Conservation (phyloP, 2,797 vertebrate genomes). For the Cossypha niveicapilla region DNA sequence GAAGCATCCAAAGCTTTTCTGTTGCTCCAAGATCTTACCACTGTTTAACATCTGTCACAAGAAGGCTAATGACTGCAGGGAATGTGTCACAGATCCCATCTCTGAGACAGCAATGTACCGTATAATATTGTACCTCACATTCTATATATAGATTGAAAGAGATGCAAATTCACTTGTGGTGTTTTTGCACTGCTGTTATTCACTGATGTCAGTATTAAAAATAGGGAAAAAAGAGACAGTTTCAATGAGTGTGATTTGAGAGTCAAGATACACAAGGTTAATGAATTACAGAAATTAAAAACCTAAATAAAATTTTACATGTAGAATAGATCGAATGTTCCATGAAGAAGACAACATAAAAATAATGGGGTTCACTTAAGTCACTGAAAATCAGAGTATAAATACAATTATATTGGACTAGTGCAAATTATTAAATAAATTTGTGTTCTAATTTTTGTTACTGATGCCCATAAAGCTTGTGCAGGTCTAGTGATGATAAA, state of each 20-base stretch:
- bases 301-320: neutral
- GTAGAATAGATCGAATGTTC: neutral
- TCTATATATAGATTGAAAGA: neutral
- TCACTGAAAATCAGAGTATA: neutral
- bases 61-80: neutral
- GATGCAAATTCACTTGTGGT: neutral
- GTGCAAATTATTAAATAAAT: neutral
- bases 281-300: neutral
- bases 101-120: neutral
- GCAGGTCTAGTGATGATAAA: neutral
- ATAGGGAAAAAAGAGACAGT: neutral
- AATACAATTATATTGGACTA: neutral
- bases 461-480: neutral
- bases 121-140: accelerated
- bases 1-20: neutral
- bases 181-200: neutral
- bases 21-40: neutral
- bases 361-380: neutral
- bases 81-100: neutral
- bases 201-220: neutral
- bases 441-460: neutral
- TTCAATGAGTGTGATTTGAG: neutral
- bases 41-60: slow-evolving; percentile 8
- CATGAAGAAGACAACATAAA: neutral
- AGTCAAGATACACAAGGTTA: neutral